Evolutionary conservation across 2,797 vertebrate genomes (phyloP), one percentile per base, ranked within the genome.

Genomic region (Pelodytes ibericus): DNA sequence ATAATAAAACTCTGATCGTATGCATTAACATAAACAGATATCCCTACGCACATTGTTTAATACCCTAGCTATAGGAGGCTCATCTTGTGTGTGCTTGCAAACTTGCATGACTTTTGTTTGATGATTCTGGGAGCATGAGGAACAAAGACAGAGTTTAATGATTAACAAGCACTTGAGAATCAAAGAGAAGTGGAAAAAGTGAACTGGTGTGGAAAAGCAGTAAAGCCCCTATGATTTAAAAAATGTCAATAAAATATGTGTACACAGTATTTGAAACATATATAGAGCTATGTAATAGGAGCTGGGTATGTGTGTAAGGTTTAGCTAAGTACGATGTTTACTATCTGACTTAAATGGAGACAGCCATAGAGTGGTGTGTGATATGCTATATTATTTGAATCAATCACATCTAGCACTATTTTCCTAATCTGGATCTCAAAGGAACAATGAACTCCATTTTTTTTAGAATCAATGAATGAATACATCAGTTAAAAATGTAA

Each of bases 161-260:
- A 79, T 67, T 79, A 79, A 73, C 72, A 73, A 39, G 31, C 62
- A 31, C 58, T 63, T 68, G 25, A 72, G 27, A 66, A 24, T 72
- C 25, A 73, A 26, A 67, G 30, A 67, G 41, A 72, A 74, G 64
- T 73, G 58, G 76, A 73, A 79, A 79, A 68, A 73, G 31, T 70
- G 18, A 33, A 77, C 47, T 56, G 72, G 33, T 44, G 22, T 56
- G 30, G 15, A 41, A 29, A 13, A 57, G 22, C 57, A 79, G 22
- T 24, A 75, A 68, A 72, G 22, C 62, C 69, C 75, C 63, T 66
- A 57, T 58, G 25, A 65, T 47, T 26, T 72, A 29, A 49, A 49
- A 0, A n/a, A 22, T 4, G 25, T 15, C 41, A 6, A 56, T 36
- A 69, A 16, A 69, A 31, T 68, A 29, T 68, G 30, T 53, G 22